A percentile compares a stretch with the other conserved stretches of the same genome.
Conservation (phyloP, 2,113 vertebrate genomes). For the Caloenas nicobarica region DNA sequence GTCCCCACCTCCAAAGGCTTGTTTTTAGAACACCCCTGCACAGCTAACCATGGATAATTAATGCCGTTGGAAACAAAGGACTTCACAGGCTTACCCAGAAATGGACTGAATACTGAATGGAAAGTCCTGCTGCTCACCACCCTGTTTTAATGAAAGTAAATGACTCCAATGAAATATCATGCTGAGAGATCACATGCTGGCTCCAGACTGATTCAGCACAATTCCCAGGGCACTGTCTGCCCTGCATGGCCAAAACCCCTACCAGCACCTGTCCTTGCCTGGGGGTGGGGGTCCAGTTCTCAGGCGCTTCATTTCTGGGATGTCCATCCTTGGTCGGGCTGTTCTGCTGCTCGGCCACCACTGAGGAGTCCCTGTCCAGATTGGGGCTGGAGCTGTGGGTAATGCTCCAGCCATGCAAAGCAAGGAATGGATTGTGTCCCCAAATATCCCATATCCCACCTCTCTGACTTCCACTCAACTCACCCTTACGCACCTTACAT, state of each 20-base stretch:
- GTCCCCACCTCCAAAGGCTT: background rate
- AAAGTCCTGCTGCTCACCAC: background rate
- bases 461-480: background rate
- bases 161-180: background rate
- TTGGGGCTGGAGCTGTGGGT: background rate
- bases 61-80: background rate
- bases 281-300: background rate
- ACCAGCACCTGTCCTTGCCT: background rate
- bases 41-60: background rate
- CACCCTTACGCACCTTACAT: background rate
- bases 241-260: background rate
- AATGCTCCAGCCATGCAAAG: fast-evolving
- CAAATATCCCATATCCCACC: background rate
- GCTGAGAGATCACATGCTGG: background rate
- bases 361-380: fast-evolving
- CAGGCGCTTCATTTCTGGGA: background rate
- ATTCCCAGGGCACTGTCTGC: background rate
- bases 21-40: background rate
- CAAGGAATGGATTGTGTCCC: background rate
- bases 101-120: background rate
- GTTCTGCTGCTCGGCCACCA: background rate
- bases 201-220: background rate
- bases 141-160: background rate
- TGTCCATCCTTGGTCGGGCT: fast-evolving
- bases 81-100: background rate